Base-by-base conservation (phyloP, 2,797 vertebrate species). In the Rhynchotus rufescens region DNA sequence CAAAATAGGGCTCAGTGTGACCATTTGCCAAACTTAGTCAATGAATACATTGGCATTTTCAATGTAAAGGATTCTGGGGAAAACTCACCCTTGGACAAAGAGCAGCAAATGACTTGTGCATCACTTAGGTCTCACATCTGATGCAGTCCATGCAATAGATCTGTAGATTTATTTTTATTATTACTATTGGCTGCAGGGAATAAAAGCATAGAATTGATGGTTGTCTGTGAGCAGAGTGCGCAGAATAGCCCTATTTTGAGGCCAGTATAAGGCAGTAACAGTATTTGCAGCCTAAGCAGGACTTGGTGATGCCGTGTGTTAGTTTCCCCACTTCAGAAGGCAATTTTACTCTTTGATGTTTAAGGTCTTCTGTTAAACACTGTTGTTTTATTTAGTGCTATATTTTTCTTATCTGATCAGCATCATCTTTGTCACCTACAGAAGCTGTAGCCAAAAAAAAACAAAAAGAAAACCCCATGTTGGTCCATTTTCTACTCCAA, bases 381-480 rank as follows among this genome's bases (percentile, higher is more conserved):
- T 75, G 91, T 62, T 51, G 13, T 80, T 93, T 73, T 72, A 57
- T 84, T 84, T 81, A 86, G 64, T 94, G 89, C 71, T 95, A 92
- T 78, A 23, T 90, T 97, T 95, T 95, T 79, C 56, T 94, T 90
- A 59, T 84, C 86, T 82, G 86, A 79, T 79, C 88, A 76, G 65
- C 17, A 51, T 36, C 44, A 57, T 44, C 60, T 90, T 85, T 52
- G 64, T 97, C 95, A 93, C 95, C 96, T 95, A 95, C 96, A 96
- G 94, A 97, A 97, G 96, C 96, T 96, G 94, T 92, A 97, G 97
- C 97, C 97, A 97, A 98, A 98, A 97, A 94, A 5, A 28, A 7
- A 36, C 7, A 36, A 36, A 36, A 36, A 36, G 10, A 36, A 52
- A 84, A 65, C 87, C 51, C 51, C 71, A 90, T 51, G 19, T 80